phyloP scores from a whole-genome alignment of 1,140 invertebrate species.

The Drosophila sproati region DNA sequence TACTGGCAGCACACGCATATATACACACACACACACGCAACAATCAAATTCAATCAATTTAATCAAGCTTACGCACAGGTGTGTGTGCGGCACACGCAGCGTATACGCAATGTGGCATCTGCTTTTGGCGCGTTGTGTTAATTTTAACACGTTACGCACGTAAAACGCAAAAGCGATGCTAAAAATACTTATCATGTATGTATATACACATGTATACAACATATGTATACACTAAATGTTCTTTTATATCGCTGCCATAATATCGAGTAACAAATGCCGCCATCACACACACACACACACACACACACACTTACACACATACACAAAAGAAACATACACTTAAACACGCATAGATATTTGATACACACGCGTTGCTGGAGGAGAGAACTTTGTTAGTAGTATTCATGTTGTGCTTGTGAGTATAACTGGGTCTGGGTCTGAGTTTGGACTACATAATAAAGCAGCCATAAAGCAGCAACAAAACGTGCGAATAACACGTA shows the following conservation, averaged over 20 bases:
- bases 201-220: background rate
- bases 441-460: slow-evolving; percentile 68
- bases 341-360: slow-evolving; percentile 32
- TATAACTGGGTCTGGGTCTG: slow-evolving; percentile 33
- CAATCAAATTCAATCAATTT: slow-evolving; percentile 83
- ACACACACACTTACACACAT: slow-evolving; percentile 10
- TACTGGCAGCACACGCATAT: background rate
- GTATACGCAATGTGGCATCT: slow-evolving; percentile 66
- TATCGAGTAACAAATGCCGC: slow-evolving; percentile 73
- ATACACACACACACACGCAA: slow-evolving; percentile 29
- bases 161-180: slow-evolving; percentile 64
- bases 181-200: slow-evolving; percentile 74
- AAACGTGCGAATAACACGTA: slow-evolving; percentile 79
- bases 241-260: slow-evolving; percentile 79
- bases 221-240: slow-evolving; percentile 45
- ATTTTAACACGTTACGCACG: slow-evolving; percentile 82
- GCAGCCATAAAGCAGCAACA: slow-evolving; percentile 72
- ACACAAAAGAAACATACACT: slow-evolving; percentile 20
- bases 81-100: slow-evolving; percentile 24
- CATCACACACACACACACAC: slow-evolving; percentile 31
- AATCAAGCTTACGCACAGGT: slow-evolving; percentile 53
- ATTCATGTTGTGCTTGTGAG: slow-evolving; percentile 3
- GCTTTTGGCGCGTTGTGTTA: slow-evolving; percentile 58
- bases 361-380: slow-evolving; percentile 36
- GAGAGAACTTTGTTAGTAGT: slow-evolving; percentile 35